Percentiles rank a stretch among this genome's conserved stretches.
Evolutionary conservation across 1,140 invertebrate species (phyloP).

Genomic region (Solen grandis): DNA sequence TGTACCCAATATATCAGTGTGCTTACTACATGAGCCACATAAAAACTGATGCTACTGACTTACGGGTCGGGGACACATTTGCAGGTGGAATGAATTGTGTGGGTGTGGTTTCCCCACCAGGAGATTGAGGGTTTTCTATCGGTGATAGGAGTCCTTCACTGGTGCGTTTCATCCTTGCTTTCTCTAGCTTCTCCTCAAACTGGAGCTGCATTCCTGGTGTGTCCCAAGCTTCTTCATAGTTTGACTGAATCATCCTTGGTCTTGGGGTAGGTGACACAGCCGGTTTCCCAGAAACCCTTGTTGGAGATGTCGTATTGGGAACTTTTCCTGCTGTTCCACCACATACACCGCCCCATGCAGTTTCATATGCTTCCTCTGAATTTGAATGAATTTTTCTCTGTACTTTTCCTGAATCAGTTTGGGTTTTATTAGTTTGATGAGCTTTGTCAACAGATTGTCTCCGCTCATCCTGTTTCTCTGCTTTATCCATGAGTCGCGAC

Average conservation of each 20-base stretch:
- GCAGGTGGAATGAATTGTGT: not conserved
- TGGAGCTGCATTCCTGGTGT: constrained; percentile 60
- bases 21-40: no score
- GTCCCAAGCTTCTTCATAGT: constrained; percentile 72
- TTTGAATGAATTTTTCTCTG: no score
- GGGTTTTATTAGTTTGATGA: not conserved
- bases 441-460: constrained; percentile 7
- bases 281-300: not conserved
- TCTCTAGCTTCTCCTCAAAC: constrained; percentile 63
- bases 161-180: constrained; percentile 32
- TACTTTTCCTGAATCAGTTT: not conserved
- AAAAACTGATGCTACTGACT: no score
- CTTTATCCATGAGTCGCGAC: constrained; percentile 35
- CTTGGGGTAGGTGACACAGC: not conserved
- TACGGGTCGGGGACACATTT: not conserved
- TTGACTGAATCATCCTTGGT: not conserved
- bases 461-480: constrained; percentile 33
- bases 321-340: not conserved
- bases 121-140: no score
- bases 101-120: no score
- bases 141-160: no score
- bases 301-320: not conserved
- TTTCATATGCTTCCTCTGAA: constrained; percentile 6
- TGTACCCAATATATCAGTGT: no score
- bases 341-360: not conserved